Conservation (phyloP, 2,888 invertebrate genomes). For the Halictus quadricinctus region DNA sequence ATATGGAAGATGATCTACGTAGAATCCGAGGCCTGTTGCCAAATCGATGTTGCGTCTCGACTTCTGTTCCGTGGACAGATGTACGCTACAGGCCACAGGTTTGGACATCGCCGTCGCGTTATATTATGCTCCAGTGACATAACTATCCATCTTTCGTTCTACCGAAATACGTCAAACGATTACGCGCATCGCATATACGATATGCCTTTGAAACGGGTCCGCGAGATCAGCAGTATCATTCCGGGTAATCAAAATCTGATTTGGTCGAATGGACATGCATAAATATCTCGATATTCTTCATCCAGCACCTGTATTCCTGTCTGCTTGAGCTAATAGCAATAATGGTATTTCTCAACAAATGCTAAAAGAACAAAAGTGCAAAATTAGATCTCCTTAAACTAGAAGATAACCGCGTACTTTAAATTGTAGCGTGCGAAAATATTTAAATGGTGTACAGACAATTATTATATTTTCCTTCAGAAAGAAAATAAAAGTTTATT, state of each 20-base stretch:
- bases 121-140: not conserved
- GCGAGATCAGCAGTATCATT: not conserved
- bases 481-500: too few relatives aligned
- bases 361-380: too few relatives aligned
- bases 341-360: not conserved
- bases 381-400: too few relatives aligned
- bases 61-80: not conserved
- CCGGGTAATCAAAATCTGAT: not conserved
- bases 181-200: not conserved
- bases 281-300: not conserved
- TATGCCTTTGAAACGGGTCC: not conserved
- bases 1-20: conserved; percentile 10
- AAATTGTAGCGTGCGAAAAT: too few relatives aligned
- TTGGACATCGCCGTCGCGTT: conserved; percentile 1
- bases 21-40: conserved; percentile 4
- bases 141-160: conserved; percentile 4
- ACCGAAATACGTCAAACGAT: not conserved
- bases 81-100: not conserved
- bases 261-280: not conserved
- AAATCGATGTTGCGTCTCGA: not conserved
- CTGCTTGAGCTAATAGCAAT: not conserved
- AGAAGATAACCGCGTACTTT: too few relatives aligned
- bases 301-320: not conserved
- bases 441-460: too few relatives aligned
- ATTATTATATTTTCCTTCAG: too few relatives aligned